phyloP scores from a whole-genome alignment of 2,888 invertebrate genomes.

The Blera fallax region DNA sequence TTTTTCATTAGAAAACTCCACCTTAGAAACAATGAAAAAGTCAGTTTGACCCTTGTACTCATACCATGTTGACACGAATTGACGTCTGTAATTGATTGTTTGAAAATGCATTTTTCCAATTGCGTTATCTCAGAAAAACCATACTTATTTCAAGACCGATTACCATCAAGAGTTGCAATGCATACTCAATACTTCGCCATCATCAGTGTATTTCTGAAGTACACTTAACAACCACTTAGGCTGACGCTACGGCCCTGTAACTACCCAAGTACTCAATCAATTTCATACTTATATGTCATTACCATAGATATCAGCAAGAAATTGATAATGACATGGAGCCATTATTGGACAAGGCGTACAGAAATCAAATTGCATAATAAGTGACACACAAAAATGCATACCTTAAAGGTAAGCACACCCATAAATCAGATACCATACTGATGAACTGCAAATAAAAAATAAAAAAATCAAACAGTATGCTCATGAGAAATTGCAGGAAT shows the following conservation, averaged over 20 bases:
- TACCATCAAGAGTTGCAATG: not conserved
- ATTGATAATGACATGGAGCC: constrained; percentile 35
- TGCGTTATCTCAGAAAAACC: not conserved
- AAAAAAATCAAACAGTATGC: not conserved
- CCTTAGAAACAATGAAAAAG: not conserved
- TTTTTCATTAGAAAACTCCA: not conserved
- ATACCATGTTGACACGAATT: not conserved
- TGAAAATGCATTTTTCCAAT: not conserved
- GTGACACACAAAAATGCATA: constrained; percentile 20
- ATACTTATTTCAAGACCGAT: not conserved
- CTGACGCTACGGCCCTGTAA: not conserved
- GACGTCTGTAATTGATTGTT: not conserved
- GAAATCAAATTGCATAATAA: constrained; percentile 34
- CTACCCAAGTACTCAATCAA: constrained; percentile 3
- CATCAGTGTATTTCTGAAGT: not conserved
- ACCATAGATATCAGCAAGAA: constrained; percentile 11
- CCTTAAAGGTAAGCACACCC: constrained; percentile 40
- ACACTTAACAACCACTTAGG: constrained; percentile 25
- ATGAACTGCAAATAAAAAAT: constrained; percentile 36
- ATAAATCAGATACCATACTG: constrained; percentile 4
- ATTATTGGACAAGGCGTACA: constrained; percentile 21
- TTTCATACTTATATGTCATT: constrained; percentile 11
- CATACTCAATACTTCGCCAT: not conserved
- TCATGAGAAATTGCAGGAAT: constrained; percentile 13
- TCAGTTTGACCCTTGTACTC: not conserved